These are phyloP conservation scores for Cyprinodon diabolis DNA, from an alignment of 2,797 vertebrate species.

Conservation along the genomic window DNA sequence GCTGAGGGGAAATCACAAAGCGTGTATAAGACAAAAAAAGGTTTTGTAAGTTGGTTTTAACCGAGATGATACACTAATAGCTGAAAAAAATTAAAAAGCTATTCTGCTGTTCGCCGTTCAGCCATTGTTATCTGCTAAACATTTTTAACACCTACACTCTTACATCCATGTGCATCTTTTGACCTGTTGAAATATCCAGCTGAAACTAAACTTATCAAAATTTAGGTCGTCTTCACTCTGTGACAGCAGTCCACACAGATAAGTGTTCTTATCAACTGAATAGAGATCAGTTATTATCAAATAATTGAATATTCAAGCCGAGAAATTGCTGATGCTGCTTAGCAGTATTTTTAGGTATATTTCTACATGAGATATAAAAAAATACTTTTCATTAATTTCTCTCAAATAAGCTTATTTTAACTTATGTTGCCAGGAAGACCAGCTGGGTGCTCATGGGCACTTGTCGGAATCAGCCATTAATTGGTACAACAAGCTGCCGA, in stretches of 20 bases:
- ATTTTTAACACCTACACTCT: too few relatives aligned
- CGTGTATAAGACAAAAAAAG: background rate
- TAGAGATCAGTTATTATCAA: background rate
- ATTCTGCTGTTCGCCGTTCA: too few relatives aligned
- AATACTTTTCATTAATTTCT: too few relatives aligned
- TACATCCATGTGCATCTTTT: background rate
- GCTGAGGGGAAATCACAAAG: too few relatives aligned
- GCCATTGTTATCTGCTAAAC: too few relatives aligned
- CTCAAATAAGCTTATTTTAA: background rate
- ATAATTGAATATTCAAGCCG: background rate
- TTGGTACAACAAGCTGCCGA: conserved; percentile 83
- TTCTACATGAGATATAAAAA: background rate
- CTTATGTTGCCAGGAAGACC: conserved; percentile 11
- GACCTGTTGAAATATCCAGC: background rate
- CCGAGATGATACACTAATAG: too few relatives aligned
- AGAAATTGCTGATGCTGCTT: background rate
- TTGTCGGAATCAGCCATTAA: conserved; percentile 73
- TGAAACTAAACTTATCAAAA: too few relatives aligned
- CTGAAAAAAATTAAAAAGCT: too few relatives aligned
- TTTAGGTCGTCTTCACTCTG: background rate
- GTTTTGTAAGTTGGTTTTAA: background rate
- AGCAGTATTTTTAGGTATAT: background rate
- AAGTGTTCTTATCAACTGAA: too few relatives aligned
- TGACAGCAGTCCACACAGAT: too few relatives aligned
- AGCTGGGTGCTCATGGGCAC: conserved; percentile 55